A percentile compares a stretch with the other conserved stretches of the same genome.
These are phyloP conservation scores for Hyperoplus immaculatus DNA, from an alignment of 2,797 vertebrate species.

Conservation along the genomic window DNA sequence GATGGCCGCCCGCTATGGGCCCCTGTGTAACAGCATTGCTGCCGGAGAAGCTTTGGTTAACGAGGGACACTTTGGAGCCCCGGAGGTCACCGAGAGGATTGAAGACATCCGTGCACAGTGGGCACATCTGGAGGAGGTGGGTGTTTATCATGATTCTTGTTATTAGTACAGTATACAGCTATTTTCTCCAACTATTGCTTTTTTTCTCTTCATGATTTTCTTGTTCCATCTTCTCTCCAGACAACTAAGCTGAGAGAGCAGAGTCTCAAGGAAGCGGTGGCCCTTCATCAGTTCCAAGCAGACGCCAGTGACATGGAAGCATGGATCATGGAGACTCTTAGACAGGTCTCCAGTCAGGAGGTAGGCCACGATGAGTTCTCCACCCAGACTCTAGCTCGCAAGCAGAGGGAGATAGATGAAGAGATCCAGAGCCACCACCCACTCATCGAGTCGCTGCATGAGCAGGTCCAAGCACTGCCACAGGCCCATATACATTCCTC, in stretches of 20 bases:
- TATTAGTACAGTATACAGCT: background rate
- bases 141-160: conserved; percentile 22
- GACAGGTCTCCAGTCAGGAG: conserved; percentile 91
- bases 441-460: conserved; percentile 89
- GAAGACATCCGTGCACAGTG: conserved; percentile 86
- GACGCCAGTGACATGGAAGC: conserved; percentile 94
- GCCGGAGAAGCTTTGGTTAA: conserved; percentile 87
- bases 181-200: background rate
- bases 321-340: conserved; percentile 91
- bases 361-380: conserved; percentile 95
- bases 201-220: background rate
- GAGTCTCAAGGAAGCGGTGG: conserved; percentile 88
- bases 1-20: conserved; percentile 92
- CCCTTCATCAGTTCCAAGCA: conserved; percentile 93
- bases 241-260: conserved; percentile 86
- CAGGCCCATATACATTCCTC: conserved; percentile 75
- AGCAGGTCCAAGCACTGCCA: conserved; percentile 88
- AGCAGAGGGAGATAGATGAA: conserved; percentile 94
- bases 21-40: conserved; percentile 89
- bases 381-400: conserved; percentile 91
- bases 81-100: conserved; percentile 87
- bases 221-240: conserved; percentile 54
- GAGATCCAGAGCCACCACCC: conserved; percentile 92
- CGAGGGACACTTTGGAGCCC: conserved; percentile 89
- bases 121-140: conserved; percentile 88